Conservation (phyloP, 1,140 invertebrate genomes). For the Lasioglossum albipes region DNA sequence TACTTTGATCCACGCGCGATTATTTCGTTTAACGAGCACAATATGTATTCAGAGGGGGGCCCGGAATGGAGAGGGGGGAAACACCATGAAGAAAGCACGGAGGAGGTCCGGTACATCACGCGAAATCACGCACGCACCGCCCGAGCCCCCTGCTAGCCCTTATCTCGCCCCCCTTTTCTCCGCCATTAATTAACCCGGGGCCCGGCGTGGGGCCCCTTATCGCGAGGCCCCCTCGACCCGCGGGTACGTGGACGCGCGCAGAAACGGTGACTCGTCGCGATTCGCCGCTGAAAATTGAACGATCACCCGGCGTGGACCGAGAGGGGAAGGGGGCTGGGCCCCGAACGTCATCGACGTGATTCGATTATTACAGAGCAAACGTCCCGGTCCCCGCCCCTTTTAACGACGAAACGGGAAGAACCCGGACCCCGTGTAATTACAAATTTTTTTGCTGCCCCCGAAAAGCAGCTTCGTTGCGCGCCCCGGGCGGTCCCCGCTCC, state of each 20-base stretch:
- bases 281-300: conserved; percentile 66
- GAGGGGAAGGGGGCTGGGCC: background rate
- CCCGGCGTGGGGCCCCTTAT: conserved; percentile 53
- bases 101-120: conserved; percentile 33
- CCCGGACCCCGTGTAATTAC: conserved; percentile 28
- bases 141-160: conserved; percentile 45
- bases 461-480: background rate
- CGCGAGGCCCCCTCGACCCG: conserved; percentile 39
- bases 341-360: conserved; percentile 57
- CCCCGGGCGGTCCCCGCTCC: background rate
- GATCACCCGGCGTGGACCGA: conserved; percentile 49
- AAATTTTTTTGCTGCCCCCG: conserved; percentile 19
- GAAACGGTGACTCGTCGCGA: conserved; percentile 52
- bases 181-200: conserved; percentile 69
- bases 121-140: conserved; percentile 49
- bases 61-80: background rate
- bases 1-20: conserved; percentile 65
- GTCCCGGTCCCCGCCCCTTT: conserved; percentile 42
- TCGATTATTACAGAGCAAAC: conserved; percentile 63
- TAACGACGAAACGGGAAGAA: conserved; percentile 26
- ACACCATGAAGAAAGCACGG: conserved; percentile 24
- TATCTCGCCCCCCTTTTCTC: conserved; percentile 61
- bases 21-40: conserved; percentile 66
- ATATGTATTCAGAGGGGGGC: conserved; percentile 54
- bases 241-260: conserved; percentile 6